A percentile compares a stretch with the other conserved stretches of the same genome.
Conservation (phyloP, 2,113 vertebrate genomes). For the Odocoileus virginianus region DNA sequence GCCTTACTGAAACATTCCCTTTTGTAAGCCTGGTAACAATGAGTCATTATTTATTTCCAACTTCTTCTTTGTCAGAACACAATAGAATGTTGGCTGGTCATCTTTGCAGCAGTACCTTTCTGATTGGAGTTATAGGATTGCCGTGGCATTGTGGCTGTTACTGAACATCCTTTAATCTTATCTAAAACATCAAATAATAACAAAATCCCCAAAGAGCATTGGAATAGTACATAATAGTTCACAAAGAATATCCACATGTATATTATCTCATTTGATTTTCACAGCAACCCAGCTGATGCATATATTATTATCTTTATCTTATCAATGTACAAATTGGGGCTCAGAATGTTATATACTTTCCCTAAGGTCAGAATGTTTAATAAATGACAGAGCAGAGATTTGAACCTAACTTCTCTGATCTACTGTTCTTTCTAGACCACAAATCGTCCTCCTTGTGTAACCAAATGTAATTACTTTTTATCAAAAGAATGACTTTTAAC, state of each 20-base stretch:
- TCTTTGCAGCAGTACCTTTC: background rate
- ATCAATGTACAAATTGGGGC: background rate
- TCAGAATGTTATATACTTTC: background rate
- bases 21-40: background rate
- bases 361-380: constrained; percentile 12
- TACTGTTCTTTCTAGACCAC: background rate
- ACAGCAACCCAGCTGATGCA: background rate
- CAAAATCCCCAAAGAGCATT: background rate
- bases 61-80: background rate
- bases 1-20: background rate
- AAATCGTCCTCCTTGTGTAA: constrained; percentile 22
- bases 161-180: background rate
- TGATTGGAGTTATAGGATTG: background rate
- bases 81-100: background rate
- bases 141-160: background rate
- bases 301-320: background rate
- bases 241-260: background rate
- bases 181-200: constrained; percentile 30
- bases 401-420: constrained; percentile 1
- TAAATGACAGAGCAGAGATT: background rate
- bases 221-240: background rate
- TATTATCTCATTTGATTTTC: constrained; percentile 10
- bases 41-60: constrained; percentile 18
- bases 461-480: constrained; percentile 33
- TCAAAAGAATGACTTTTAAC: constrained; percentile 48